These are phyloP conservation scores for Lepus oiostolus DNA, from an alignment of 2,797 vertebrate genomes.

Conservation along the genomic window DNA sequence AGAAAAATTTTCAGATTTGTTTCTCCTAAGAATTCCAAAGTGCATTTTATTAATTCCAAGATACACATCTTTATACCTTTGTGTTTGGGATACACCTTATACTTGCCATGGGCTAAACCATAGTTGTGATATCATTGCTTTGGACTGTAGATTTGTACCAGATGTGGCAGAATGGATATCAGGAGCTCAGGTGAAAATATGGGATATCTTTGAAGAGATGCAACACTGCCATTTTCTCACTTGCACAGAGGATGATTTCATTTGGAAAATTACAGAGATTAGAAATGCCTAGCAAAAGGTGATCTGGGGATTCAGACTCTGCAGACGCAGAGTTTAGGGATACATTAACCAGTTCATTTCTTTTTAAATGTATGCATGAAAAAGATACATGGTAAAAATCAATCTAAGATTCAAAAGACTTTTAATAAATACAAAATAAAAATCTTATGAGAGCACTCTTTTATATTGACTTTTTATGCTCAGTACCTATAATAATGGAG, in stretches of 20 bases:
- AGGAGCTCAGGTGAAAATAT: neutral
- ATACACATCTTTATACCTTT: neutral
- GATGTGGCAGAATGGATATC: neutral
- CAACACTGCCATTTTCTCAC: neutral
- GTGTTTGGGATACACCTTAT: neutral
- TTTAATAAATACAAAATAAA: conserved; percentile 41
- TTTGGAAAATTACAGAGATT: neutral
- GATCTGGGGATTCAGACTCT: neutral
- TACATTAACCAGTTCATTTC: neutral
- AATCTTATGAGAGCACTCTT: neutral
- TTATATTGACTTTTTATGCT: neutral
- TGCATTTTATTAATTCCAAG: neutral
- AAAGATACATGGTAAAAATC: neutral
- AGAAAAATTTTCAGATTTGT: neutral
- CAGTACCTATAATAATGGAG: neutral
- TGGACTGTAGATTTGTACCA: neutral
- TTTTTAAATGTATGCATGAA: neutral
- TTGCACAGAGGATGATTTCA: neutral
- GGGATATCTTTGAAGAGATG: neutral
- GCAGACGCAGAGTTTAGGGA: neutral
- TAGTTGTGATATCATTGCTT: neutral
- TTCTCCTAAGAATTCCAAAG: neutral
- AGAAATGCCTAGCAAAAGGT: neutral
- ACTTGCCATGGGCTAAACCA: neutral
- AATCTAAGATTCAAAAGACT: neutral